Evolutionary conservation across 2,888 invertebrate genomes (phyloP), one percentile per base, ranked within the genome.

Genomic region (Stomorhina lunata): DNA sequence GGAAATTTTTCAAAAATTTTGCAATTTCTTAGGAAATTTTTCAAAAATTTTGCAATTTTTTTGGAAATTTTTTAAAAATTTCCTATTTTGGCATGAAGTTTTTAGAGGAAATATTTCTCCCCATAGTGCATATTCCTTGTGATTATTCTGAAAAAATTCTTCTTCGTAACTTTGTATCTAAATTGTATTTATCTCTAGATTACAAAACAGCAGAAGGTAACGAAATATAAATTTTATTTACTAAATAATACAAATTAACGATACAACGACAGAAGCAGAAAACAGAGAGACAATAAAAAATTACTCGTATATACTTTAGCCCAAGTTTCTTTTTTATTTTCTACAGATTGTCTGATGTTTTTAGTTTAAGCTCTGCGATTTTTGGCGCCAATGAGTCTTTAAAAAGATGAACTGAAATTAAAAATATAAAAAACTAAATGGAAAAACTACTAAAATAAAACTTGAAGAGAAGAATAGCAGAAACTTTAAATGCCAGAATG

Each of bases 301-400:
- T 61, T 37, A 61, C 34, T 45, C 57, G 32, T 20, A 50, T 71
- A 59, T 71, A 12, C 34, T 32, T 34, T 12, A 15, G 9, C 17
- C n/a, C n/a, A n/a, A 34, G 32, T 45, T 12, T 40, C 45, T 27
- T 9, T 48, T 7, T 32, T 37, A 32, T 55, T 17, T 17, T 32
- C 4, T 32, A 4, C 32, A 57, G 10, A 15, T 15, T 59, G 37
- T 72, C 34, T 50, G n/a, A 25, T 48, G 10, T 34, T 66, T 15
- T 37, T 29, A 59, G 59, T 37, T 59, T 37, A 27, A 61, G 53
- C 40, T 53, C 37, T 63, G 43, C n/a, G 20, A 50, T 40, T 73
- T 63, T 43, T 71, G 81, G 76, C 81, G 76, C 81, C 81, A 76
- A 72, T 76, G 76, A 81, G 81, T 81, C 81, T 81, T 73, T 53